A percentile compares a stretch with the other conserved stretches of the same genome.
Evolutionary conservation across 2,797 vertebrate genomes (phyloP).

Genomic region (Coregonus suidteri): DNA sequence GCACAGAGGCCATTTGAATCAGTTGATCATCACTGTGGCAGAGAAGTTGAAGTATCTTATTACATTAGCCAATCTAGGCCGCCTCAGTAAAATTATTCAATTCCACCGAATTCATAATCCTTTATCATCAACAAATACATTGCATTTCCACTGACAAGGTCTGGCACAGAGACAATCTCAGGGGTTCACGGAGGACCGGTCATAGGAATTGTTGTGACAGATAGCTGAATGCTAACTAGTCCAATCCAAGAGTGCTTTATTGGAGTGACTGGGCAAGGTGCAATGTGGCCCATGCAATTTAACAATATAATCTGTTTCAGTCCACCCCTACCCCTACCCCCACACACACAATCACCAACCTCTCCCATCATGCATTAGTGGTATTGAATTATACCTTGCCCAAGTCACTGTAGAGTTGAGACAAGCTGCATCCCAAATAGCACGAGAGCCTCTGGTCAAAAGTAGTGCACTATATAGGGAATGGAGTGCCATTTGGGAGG

Average conservation of each 20-base stretch:
- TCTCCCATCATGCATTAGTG: background rate
- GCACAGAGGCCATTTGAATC: slow-evolving; percentile 52
- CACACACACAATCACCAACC: background rate
- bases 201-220: background rate
- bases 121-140: slow-evolving; percentile 14
- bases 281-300: background rate
- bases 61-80: slow-evolving; percentile 42
- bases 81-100: slow-evolving; percentile 6
- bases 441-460: too few relatives aligned
- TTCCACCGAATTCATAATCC: slow-evolving; percentile 21
- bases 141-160: background rate
- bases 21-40: slow-evolving; percentile 48
- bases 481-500: too few relatives aligned
- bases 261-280: background rate
- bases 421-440: too few relatives aligned
- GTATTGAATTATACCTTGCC: background rate
- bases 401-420: too few relatives aligned
- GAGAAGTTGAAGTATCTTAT: slow-evolving; percentile 44
- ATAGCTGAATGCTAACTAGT: background rate
- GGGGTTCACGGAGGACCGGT: background rate
- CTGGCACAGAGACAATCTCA: background rate
- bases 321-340: background rate
- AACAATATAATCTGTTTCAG: background rate
- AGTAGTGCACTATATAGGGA: too few relatives aligned
- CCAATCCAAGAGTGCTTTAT: background rate